Conservation (phyloP, 2,888 invertebrate genomes). For the Aphidoletes aphidimyza region DNA sequence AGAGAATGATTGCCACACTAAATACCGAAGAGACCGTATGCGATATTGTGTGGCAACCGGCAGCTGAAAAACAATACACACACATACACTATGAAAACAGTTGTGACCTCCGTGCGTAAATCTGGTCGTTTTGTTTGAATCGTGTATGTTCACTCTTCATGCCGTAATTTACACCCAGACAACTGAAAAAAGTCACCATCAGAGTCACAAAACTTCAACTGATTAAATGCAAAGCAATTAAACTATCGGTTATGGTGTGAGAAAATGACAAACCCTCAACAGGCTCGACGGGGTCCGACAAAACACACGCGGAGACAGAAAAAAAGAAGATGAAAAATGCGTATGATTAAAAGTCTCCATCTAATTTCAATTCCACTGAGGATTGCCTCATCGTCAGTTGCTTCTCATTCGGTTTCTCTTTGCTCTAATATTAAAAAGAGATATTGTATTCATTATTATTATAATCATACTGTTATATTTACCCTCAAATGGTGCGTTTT, state of each 20-base stretch:
- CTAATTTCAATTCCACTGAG: neutral
- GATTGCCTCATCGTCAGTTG: neutral
- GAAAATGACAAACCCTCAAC: neutral
- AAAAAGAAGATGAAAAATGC: neutral
- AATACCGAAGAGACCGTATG: neutral
- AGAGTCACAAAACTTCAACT: neutral
- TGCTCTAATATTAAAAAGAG: slow-evolving; percentile 33
- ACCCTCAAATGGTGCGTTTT: slow-evolving; percentile 14
- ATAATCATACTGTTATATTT: slow-evolving; percentile 40
- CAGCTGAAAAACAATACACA: slow-evolving; percentile 1
- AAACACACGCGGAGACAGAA: neutral
- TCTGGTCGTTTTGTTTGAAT: neutral
- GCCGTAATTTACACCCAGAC: neutral
- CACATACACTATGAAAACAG: neutral
- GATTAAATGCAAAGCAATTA: slow-evolving; percentile 43
- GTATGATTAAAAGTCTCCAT: neutral
- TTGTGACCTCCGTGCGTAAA: neutral
- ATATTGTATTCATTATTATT: slow-evolving; percentile 53
- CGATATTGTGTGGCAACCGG: neutral
- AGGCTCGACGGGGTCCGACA: too few relatives aligned
- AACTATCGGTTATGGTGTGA: slow-evolving; percentile 11
- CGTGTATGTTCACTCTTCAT: neutral
- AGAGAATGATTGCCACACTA: neutral
- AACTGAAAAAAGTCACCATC: neutral
- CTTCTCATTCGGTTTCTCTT: neutral